Evolutionary conservation across 1,140 invertebrate species (phyloP), one percentile per base, ranked within the genome.

Genomic region (Leucophenga varia): DNA sequence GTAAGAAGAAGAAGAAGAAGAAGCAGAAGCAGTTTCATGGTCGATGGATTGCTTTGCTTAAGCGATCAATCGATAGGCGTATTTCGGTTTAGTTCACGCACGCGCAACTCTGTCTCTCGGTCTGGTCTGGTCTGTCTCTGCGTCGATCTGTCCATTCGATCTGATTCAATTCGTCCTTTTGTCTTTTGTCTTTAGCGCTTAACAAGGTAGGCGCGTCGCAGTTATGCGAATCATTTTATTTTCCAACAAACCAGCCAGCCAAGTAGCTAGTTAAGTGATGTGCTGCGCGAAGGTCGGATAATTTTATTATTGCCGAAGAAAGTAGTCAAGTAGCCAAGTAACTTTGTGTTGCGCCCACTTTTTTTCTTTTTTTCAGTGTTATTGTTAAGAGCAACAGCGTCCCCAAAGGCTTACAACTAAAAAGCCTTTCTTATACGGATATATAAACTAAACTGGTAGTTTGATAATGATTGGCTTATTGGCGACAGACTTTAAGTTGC

Each of bases 171-270:
- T 10, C 22, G 49, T 53, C 55, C 41, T 54, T 45, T 44, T 30
- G 30, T 51, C 52, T 45, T 52, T 52, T 58, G 52, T 53, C 55
- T 58, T 64, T 65, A 41, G 40, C 61, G 58, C 63, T 65, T 67
- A 67, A 67, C 63, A 67, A 67, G 63, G 64, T 63, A 55, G 63
- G 63, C 64, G 63, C 51, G 43, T 38, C 61, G 47, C 40, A 40
- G 16, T 36, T 13, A 10, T 18, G 22, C 21, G 32, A 32, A 25
- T 20, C 32, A 32, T 41, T 49, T 32, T 52, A 37, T 37, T 37
- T 37, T 16, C 8, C 22, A 25, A 25, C 22, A 25, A 25, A 10
- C 22, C 10, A 25, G 5, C 5, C 5, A 6, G 22, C 22, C 22
- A n/a, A 25, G 22, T 25, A 25, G 22, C 10, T 25, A 25, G 10